Evolutionary conservation across 2,888 invertebrate genomes (phyloP).

Genomic region (Cerceris ruficornis): DNA sequence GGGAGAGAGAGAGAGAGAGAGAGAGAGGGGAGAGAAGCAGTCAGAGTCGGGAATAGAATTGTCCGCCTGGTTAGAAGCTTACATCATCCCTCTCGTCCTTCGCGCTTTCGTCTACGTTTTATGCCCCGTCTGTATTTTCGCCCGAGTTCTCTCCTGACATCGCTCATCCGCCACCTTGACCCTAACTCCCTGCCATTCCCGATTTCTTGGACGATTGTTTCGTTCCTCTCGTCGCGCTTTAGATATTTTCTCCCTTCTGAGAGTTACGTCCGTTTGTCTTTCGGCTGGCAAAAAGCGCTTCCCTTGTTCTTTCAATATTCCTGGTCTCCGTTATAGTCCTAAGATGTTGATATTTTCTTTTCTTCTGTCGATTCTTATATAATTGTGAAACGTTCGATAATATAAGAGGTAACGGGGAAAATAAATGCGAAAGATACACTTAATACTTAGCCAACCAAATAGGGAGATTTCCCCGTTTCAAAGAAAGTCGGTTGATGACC

Average conservation of each 20-base stretch:
- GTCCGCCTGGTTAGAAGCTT: conserved; percentile 60
- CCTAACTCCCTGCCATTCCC: conserved; percentile 3
- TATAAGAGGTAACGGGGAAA: no score
- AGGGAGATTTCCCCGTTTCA: no score
- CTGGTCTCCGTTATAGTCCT: no score
- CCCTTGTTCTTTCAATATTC: no score
- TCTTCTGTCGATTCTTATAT: neutral
- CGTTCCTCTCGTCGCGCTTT: conserved; percentile 11
- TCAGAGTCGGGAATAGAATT: conserved; percentile 60
- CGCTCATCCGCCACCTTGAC: conserved; percentile 17
- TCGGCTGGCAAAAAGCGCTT: no score
- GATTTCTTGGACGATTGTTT: conserved; percentile 26
- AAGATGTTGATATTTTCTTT: neutral
- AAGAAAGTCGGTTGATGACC: no score
- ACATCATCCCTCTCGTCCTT: conserved; percentile 44
- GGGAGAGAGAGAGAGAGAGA: no score
- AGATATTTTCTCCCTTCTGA: conserved; percentile 5
- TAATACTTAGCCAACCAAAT: no score
- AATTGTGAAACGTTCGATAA: no score
- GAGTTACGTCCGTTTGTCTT: neutral
- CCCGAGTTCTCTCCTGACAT: conserved; percentile 3
- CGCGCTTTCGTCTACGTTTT: conserved; percentile 3
- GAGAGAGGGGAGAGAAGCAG: conserved; percentile 29
- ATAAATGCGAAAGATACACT: no score
- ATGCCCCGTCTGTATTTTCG: conserved; percentile 9